Evolutionary conservation across 1,140 invertebrate species (phyloP).

Genomic region (Branchinecta lynchi): DNA sequence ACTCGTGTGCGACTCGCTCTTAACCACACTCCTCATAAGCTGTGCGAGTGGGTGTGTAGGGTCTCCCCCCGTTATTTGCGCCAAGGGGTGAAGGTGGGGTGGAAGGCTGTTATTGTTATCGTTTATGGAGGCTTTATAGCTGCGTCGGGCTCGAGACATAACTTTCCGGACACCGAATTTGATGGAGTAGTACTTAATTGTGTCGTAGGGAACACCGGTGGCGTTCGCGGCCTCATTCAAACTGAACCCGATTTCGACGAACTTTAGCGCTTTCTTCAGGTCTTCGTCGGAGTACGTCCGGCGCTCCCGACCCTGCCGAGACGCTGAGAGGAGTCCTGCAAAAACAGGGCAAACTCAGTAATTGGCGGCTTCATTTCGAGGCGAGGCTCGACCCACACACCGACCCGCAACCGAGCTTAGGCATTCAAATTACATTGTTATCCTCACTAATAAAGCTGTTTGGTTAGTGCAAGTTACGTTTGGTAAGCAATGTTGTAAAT

Average conservation of each 20-base stretch:
- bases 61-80: background rate
- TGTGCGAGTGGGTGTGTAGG: constrained; percentile 10
- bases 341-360: background rate
- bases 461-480: no score
- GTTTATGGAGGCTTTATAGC: background rate
- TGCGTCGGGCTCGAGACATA: constrained; percentile 5
- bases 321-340: constrained; percentile 8
- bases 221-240: background rate
- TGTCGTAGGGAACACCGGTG: background rate
- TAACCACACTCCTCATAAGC: constrained; percentile 8
- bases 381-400: background rate
- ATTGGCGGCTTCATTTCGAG: background rate
- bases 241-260: constrained; percentile 10
- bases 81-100: background rate
- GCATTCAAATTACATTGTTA: background rate
- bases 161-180: constrained; percentile 7
- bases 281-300: background rate
- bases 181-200: constrained; percentile 7
- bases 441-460: no score
- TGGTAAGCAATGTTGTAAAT: no score
- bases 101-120: constrained; percentile 6
- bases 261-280: constrained; percentile 3
- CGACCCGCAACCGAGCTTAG: constrained; percentile 10
- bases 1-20: background rate
- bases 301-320: constrained; percentile 4